Evolutionary conservation across 2,888 invertebrate species (phyloP).

Genomic region (Torymus auratus): DNA sequence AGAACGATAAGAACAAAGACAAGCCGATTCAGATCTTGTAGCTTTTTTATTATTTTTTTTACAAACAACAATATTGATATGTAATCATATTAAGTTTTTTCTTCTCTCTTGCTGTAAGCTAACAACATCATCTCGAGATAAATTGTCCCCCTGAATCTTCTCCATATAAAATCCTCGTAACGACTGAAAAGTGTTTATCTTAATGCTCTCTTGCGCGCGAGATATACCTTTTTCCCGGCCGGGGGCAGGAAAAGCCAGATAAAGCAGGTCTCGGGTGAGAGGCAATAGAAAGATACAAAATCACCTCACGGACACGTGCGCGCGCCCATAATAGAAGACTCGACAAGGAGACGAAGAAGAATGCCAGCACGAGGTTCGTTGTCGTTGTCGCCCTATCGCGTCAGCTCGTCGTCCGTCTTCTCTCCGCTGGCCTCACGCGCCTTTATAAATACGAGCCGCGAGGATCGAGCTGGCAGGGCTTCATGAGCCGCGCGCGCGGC

Average conservation of each 20-base stretch:
- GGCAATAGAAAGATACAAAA: constrained; percentile 30
- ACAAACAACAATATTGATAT: too few species aligned
- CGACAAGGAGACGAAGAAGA: constrained; percentile 19
- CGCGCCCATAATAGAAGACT: constrained; percentile 2
- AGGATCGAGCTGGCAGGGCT: not conserved
- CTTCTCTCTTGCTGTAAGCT: not conserved
- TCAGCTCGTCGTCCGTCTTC: not conserved
- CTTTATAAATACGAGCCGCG: constrained; percentile 14
- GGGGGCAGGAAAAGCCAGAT: not conserved
- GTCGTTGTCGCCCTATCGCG: constrained; percentile 9
- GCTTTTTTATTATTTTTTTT: too few species aligned
- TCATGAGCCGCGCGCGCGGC: not conserved
- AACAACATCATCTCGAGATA: constrained; percentile 59
- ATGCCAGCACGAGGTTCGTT: constrained; percentile 13
- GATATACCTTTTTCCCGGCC: not conserved
- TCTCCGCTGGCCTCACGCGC: not conserved
- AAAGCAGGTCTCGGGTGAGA: not conserved
- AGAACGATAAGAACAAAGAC: too few species aligned
- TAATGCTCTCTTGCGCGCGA: constrained; percentile 2
- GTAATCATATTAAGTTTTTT: not conserved
- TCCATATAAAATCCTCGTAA: not conserved
- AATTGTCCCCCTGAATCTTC: constrained; percentile 60
- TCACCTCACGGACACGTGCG: constrained; percentile 13
- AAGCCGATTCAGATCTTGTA: too few species aligned
- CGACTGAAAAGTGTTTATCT: constrained; percentile 39